These are phyloP conservation scores for Hiodon tergisus DNA, from an alignment of 2,113 vertebrate species.

Conservation along the genomic window DNA sequence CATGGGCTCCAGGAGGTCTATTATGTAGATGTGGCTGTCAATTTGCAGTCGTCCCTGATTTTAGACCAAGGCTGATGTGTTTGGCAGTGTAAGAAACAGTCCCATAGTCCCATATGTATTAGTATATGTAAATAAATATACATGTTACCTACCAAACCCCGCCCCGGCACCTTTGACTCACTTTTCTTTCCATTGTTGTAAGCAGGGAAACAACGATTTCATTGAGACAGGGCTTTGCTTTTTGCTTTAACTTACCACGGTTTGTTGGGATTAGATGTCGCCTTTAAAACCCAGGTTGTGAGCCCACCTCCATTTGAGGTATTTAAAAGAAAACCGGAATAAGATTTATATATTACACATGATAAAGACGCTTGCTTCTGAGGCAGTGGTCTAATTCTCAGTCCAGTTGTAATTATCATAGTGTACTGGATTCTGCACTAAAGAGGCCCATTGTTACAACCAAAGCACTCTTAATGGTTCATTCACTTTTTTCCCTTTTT, in stretches of 20 bases:
- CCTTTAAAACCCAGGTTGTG: background rate
- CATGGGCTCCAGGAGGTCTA: background rate
- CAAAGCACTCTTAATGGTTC: background rate
- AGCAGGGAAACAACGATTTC: constrained; percentile 10
- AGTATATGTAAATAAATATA: too few relatives aligned
- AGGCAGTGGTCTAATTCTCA: background rate
- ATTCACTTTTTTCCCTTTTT: background rate
- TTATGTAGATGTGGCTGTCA: background rate
- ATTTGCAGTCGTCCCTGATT: background rate
- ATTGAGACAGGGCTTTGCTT: constrained; percentile 9
- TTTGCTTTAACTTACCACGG: too few relatives aligned
- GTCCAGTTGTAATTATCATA: background rate
- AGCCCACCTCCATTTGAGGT: background rate
- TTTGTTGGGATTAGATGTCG: background rate
- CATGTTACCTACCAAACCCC: too few relatives aligned
- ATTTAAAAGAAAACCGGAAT: background rate
- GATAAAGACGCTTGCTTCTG: background rate
- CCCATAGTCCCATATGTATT: background rate
- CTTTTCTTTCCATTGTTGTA: background rate
- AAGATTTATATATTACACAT: background rate
- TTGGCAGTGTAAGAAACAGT: too few relatives aligned
- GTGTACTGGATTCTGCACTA: background rate
- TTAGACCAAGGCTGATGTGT: background rate
- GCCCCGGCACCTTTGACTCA: background rate
- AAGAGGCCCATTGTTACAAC: background rate